Conservation (phyloP, 1,140 invertebrate species). For the Vanessa atalanta region DNA sequence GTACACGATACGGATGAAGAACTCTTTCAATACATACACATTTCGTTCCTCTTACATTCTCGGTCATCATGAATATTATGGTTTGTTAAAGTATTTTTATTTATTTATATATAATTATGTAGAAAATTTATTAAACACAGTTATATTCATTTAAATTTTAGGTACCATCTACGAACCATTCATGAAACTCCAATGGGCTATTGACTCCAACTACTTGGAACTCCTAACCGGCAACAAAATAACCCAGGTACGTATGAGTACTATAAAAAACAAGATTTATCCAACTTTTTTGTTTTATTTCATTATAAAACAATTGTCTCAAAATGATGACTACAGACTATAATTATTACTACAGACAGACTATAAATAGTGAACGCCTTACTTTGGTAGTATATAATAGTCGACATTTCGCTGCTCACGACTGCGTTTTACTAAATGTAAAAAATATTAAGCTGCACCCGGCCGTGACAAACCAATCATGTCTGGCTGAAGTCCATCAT, state of each 20-base stretch:
- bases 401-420: no score
- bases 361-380: no score
- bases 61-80: conserved; percentile 41
- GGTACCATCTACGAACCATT: conserved; percentile 54
- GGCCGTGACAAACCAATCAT: no score
- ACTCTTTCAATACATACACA: conserved; percentile 38
- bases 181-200: conserved; percentile 65
- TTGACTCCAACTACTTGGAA: conserved; percentile 58
- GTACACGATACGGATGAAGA: conserved; percentile 60
- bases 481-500: no score
- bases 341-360: no score
- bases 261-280: no score
- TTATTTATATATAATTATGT: background rate
- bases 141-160: conserved; percentile 23
- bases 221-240: conserved; percentile 42
- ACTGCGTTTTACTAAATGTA: no score
- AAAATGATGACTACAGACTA: no score
- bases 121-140: background rate
- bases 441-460: no score
- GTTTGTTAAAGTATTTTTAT: conserved; percentile 34
- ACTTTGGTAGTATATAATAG: no score
- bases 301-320: no score
- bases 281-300: no score
- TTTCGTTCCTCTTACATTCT: conserved; percentile 12
- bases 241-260: conserved; percentile 40